Evolutionary conservation across 2,113 vertebrate species (phyloP).

Genomic region (Triplophysa tibetana): DNA sequence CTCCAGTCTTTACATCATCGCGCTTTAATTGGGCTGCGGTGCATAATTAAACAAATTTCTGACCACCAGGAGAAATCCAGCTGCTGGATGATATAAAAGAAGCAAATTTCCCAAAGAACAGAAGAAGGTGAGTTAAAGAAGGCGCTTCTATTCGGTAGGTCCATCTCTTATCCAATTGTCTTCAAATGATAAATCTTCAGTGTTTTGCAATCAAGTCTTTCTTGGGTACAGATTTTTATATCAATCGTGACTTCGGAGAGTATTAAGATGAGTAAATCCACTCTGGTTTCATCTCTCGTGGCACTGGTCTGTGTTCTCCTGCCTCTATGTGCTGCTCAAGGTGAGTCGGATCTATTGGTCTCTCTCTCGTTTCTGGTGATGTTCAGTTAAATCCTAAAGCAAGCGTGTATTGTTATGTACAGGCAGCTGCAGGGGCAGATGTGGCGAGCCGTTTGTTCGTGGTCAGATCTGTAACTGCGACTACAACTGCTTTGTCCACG

Average conservation of each 20-base stretch:
- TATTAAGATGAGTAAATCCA: constrained; percentile 43
- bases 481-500: constrained; percentile 78
- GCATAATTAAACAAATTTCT: constrained; percentile 51
- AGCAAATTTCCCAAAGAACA: background rate
- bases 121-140: background rate
- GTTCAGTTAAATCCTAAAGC: background rate
- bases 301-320: constrained; percentile 27
- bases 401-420: constrained; percentile 67
- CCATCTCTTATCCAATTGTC: background rate
- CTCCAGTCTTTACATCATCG: constrained; percentile 36
- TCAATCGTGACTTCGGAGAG: background rate
- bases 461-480: constrained; percentile 85
- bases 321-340: constrained; percentile 52
- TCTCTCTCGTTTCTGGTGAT: background rate
- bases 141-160: constrained; percentile 43
- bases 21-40: constrained; percentile 51
- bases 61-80: constrained; percentile 51
- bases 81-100: constrained; percentile 53
- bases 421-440: constrained; percentile 86
- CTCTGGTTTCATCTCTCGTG: constrained; percentile 41
- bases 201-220: background rate
- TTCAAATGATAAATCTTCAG: background rate
- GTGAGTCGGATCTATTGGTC: constrained; percentile 26
- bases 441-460: constrained; percentile 85
- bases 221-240: background rate